Evolutionary conservation across 2,113 vertebrate genomes (phyloP), one percentile per base, ranked within the genome.

Genomic region (Corapipo altera): DNA sequence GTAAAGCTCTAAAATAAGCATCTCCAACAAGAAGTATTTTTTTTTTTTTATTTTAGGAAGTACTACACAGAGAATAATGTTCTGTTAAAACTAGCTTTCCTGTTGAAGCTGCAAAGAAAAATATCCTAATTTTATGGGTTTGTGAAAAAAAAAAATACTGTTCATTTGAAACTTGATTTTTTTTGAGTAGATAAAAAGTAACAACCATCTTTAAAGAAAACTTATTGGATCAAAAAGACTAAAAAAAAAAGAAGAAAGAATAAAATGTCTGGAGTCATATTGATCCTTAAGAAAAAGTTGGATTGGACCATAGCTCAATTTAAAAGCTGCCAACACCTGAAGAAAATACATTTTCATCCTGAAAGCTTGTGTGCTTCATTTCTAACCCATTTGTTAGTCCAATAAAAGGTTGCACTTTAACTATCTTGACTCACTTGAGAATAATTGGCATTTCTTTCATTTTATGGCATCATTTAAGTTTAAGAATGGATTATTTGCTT

Each of bases 361-460:
- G 93, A 92, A 94, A 94, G 92, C 92, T 89, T 87, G 86, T 84
- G 65, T 87, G 86, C 74, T 91, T 88, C 85, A 82, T 96, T 96
- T 91, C 93, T 93, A 94, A 73, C 92, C 73, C 39, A 94, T 97
- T 91, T 96, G 96, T 97, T 96, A 97, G 93, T 84, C 95, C 95
- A 93, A 89, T 97, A 96, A 95, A 94, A 96, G 83, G 93, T 89
- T 96, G 88, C 86, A 95, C 88, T 96, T 97, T 94, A 97, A 94
- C 70, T 95, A 69, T 93, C 91, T 85, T 92, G 96, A 84, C 95
- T 94, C 93, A 92, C 92, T 96, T 94, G 91, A 95, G 86, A 96
- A 96, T 96, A 96, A 97, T 95, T 96, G 96, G 88, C 88, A 89
- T 97, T 96, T 96, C 92, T 96, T 94, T 95, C 92, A 87, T 92